Percentiles rank a stretch among this genome's conserved stretches.
Conservation (phyloP, 2,888 invertebrate species). For the Rotaria macrura region DNA sequence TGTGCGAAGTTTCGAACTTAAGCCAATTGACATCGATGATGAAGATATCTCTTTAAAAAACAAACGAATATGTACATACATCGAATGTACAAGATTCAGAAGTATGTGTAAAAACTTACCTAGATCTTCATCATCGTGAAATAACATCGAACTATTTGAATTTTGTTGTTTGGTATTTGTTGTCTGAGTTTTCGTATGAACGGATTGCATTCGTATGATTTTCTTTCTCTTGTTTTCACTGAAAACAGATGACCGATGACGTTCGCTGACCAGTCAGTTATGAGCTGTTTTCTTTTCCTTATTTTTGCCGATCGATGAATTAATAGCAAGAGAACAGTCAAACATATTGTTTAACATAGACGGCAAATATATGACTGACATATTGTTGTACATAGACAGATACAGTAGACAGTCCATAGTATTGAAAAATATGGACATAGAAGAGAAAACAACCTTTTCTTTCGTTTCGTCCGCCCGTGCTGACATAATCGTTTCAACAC, state of each 20-base stretch:
- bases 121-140: background rate
- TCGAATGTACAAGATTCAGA: too few species aligned
- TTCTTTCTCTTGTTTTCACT: background rate
- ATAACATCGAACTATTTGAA: background rate
- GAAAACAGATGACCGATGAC: background rate
- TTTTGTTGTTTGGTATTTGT: background rate
- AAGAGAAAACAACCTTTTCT: background rate
- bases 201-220: background rate
- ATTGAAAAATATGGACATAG: background rate
- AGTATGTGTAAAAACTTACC: background rate
- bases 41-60: background rate
- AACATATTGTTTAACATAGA: background rate
- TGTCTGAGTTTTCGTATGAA: background rate
- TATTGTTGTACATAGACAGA: background rate
- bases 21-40: background rate
- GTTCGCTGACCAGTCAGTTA: background rate
- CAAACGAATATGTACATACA: too few species aligned
- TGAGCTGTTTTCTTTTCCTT: background rate
- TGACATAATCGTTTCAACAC: background rate
- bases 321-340: background rate
- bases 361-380: background rate
- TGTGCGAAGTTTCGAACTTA: background rate
- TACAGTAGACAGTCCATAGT: background rate
- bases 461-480: background rate
- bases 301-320: background rate